Base-by-base conservation (phyloP, 2,797 vertebrate species). In the Spatula clypeata region DNA sequence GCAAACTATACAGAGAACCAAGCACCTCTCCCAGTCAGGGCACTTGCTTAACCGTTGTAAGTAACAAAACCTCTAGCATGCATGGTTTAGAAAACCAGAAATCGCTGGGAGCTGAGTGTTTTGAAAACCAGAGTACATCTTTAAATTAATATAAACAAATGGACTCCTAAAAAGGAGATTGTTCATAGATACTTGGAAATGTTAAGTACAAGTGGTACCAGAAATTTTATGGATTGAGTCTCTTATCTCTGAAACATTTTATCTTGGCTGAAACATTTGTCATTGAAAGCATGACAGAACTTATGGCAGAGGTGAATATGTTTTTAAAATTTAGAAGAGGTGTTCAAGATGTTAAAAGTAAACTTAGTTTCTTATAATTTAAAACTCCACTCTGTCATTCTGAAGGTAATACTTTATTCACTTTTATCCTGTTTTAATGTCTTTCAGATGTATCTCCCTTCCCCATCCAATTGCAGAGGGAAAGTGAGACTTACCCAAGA, bases 281-380 rank as follows among this genome's bases (percentile, higher is more conserved):
- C 66, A 90, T 62, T 1, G 20, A 94, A 92, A 79, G 76, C 54
- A 38, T 32, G 79, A 86, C 62, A 81, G 82, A 91, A 89, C 31
- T 94, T 67, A 75, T 0, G 53, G 93, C 55, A 94, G 66, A 86
- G 83, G 88, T 73, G 64, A 95, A 90, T 31, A 53, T 0, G 6
- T 79, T 74, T 84, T 94, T 90, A 72, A 70, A 79, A 79, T 79
- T 81, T 88, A 67, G 73, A 87, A 92, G 57, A 89, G 71, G 29
- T 71, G 91, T 95, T 93, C 69, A 82, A 83, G 75, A 91, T 69
- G 61, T 82, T 69, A 94, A 90, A 87, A 83, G 69, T 57, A 92
- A 91, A 91, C 81, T 79, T 54, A 38, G 42, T 38, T 45, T 79
- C 64, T 87, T 31, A 58, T 16, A 95, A 95, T 86, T 83, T 77